phyloP scores from a whole-genome alignment of 2,888 invertebrate species.

The Acholoe squamosa region DNA sequence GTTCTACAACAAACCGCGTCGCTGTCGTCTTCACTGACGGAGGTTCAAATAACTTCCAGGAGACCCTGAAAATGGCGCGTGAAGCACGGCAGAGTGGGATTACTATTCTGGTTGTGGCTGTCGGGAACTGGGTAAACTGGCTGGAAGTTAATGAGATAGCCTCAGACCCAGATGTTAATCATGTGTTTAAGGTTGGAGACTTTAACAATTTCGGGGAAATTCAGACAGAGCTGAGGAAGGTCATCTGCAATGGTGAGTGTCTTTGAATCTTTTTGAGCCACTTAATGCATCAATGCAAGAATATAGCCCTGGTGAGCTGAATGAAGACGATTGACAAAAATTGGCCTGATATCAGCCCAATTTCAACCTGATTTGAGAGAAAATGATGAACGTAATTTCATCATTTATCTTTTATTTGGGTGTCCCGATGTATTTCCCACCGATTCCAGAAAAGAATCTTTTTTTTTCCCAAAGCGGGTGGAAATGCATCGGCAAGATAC shows the following conservation, averaged over 20 bases:
- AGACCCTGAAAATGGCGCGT: constrained; percentile 42
- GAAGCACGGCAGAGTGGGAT: constrained; percentile 43
- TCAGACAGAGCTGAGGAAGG: constrained; percentile 48
- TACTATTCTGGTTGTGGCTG: constrained; percentile 33
- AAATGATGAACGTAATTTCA: too few relatives aligned
- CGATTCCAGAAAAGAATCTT: too few relatives aligned
- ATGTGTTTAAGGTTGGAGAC: constrained; percentile 64
- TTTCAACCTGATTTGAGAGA: too few relatives aligned
- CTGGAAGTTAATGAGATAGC: constrained; percentile 51
- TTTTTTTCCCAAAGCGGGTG: too few relatives aligned
- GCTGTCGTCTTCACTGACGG: constrained; percentile 76
- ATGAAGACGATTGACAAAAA: too few relatives aligned
- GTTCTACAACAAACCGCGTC: constrained; percentile 72
- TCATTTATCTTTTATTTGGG: too few relatives aligned
- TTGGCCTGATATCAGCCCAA: too few relatives aligned
- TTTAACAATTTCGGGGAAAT: constrained; percentile 64
- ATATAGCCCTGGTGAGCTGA: too few relatives aligned
- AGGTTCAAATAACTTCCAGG: constrained; percentile 71
- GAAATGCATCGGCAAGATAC: too few relatives aligned
- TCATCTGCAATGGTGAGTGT: constrained; percentile 56
- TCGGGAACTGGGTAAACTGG: constrained; percentile 53
- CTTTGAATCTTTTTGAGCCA: too few relatives aligned
- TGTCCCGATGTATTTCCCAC: too few relatives aligned
- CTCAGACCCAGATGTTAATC: constrained; percentile 58
- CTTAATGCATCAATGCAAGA: too few relatives aligned